Conservation (phyloP, 2,888 invertebrate genomes). For the Campaea margaritaria region DNA sequence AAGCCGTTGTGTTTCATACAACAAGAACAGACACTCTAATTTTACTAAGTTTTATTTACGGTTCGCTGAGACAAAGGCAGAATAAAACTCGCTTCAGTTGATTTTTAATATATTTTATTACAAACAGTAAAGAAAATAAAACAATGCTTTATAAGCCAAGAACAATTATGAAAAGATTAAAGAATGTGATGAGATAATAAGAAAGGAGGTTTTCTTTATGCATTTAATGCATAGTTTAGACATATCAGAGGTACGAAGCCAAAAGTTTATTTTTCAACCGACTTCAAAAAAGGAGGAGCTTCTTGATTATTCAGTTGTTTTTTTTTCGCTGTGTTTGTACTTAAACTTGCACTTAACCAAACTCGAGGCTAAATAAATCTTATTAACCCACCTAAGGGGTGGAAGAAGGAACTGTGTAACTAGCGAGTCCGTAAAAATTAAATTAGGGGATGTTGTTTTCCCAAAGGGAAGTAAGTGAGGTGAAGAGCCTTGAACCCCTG, state of each 20-base stretch:
- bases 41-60: too few relatives aligned
- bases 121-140: background rate
- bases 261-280: too few relatives aligned
- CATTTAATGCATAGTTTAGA: too few relatives aligned
- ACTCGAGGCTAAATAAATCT: slow-evolving; percentile 2
- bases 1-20: too few relatives aligned
- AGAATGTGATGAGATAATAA: background rate
- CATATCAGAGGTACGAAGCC: too few relatives aligned
- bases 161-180: too few relatives aligned
- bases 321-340: background rate
- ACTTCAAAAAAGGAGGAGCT: too few relatives aligned
- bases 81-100: slow-evolving; percentile 7
- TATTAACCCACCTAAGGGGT: slow-evolving; percentile 7
- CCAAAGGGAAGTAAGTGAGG: slow-evolving; percentile 42
- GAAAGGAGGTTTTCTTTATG: too few relatives aligned
- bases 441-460: slow-evolving; percentile 50
- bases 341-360: too few relatives aligned
- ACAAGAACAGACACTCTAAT: too few relatives aligned
- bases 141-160: background rate
- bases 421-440: slow-evolving; percentile 45
- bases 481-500: slow-evolving; percentile 37
- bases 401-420: slow-evolving; percentile 19
- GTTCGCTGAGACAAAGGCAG: slow-evolving; percentile 3
- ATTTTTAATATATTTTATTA: slow-evolving; percentile 3
- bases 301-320: too few relatives aligned